These are phyloP conservation scores for Ciona savignyi DNA, from an alignment of 23 tunicate species.

Conservation along the genomic window DNA sequence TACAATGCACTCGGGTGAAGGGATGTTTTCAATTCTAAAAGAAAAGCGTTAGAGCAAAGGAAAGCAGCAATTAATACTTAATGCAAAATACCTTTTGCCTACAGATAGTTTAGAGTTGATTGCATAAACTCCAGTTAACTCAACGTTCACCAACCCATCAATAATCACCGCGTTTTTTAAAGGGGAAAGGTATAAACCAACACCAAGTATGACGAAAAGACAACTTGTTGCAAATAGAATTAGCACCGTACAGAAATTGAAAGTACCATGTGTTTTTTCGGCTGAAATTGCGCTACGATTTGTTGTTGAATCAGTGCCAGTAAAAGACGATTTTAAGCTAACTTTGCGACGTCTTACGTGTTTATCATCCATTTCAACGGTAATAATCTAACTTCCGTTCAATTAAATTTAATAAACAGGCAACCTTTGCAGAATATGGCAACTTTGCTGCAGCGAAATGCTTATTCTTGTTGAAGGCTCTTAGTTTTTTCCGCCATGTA, in stretches of 20 bases:
- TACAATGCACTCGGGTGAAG: conserved; percentile 32
- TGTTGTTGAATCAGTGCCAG: not conserved
- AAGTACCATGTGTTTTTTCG: too few species aligned
- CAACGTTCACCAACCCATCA: conserved; percentile 1
- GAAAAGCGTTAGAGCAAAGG: too few species aligned
- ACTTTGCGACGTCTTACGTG: not conserved
- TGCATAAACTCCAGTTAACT: conserved; percentile 3
- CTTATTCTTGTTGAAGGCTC: too few species aligned
- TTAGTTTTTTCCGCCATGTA: too few species aligned
- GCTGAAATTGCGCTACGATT: not conserved
- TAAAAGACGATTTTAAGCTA: not conserved
- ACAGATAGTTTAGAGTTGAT: conserved; percentile 11
- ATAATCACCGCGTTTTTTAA: not conserved
- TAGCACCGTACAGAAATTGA: too few species aligned
- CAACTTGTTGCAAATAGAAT: too few species aligned
- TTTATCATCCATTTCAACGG: not conserved
- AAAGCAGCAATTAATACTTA: too few species aligned
- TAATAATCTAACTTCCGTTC: too few species aligned
- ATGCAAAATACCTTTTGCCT: conserved; percentile 25
- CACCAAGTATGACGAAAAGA: not conserved
- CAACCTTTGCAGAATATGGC: too few species aligned
- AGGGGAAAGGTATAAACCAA: not conserved
- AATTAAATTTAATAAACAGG: too few species aligned
- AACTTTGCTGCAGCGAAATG: too few species aligned
- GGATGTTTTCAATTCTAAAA: too few species aligned